A percentile compares a stretch with the other conserved stretches of the same genome.
Conservation (phyloP, 2,888 invertebrate species). For the Lissonota sp. region DNA sequence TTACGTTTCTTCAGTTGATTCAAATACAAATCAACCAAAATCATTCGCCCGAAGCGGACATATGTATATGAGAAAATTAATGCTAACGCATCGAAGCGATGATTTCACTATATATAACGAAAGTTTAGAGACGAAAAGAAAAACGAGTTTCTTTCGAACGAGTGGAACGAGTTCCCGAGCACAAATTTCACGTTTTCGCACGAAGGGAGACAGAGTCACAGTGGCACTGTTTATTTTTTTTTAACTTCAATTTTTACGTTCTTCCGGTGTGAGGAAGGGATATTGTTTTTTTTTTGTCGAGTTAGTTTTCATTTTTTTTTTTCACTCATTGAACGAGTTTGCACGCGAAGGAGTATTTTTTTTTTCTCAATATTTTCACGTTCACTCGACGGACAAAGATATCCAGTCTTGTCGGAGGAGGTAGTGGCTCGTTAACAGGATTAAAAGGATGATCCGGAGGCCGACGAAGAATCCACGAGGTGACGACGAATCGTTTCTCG, state of each 20-base stretch:
- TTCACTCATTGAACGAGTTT: slow-evolving; percentile 36
- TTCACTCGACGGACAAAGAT: slow-evolving; percentile 67
- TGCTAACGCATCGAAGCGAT: not conserved
- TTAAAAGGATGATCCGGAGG: slow-evolving; percentile 60
- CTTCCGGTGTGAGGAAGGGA: slow-evolving; percentile 50
- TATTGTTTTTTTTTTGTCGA: slow-evolving; percentile 38
- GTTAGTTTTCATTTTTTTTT: slow-evolving; percentile 38
- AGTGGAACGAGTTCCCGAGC: slow-evolving; percentile 57
- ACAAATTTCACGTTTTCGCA: slow-evolving; percentile 50
- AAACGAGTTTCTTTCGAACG: slow-evolving; percentile 25
- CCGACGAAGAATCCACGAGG: slow-evolving; percentile 50
- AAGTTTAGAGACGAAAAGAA: not conserved
- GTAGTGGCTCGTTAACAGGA: slow-evolving; percentile 64
- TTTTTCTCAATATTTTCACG: slow-evolving; percentile 41
- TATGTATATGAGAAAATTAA: slow-evolving; percentile 21
- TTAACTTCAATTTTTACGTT: slow-evolving; percentile 30
- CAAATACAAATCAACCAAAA: not conserved
- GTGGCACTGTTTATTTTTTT: slow-evolving; percentile 64
- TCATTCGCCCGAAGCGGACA: slow-evolving; percentile 17
- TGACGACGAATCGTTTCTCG: slow-evolving; percentile 69
- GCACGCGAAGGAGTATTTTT: slow-evolving; percentile 22
- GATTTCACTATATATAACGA: slow-evolving; percentile 1
- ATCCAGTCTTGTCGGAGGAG: slow-evolving; percentile 62
- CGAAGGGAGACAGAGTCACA: slow-evolving; percentile 60
- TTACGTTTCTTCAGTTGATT: slow-evolving; percentile 12